Evolutionary conservation across 2,888 invertebrate genomes (phyloP).

Genomic region (Herminia tarsipennalis): DNA sequence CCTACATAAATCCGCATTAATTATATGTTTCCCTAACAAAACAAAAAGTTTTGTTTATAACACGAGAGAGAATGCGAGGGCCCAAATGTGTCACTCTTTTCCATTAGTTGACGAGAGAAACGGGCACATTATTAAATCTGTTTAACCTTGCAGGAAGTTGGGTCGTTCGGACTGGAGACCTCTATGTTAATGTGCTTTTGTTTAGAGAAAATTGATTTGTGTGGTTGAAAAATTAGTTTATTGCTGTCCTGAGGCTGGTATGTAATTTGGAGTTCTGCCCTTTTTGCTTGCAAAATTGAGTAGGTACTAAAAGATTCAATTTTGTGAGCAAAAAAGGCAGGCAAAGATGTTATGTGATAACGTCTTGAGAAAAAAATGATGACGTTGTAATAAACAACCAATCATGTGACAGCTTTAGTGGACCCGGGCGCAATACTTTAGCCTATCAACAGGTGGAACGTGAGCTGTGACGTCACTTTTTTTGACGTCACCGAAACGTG

Average conservation of each 20-base stretch:
- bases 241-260: too few relatives aligned
- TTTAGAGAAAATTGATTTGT: constrained; percentile 20
- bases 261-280: not conserved
- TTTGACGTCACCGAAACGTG: too few relatives aligned
- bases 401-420: too few relatives aligned
- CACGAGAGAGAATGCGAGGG: constrained; percentile 13
- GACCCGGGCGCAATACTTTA: too few relatives aligned
- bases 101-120: constrained; percentile 36
- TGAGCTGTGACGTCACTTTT: too few relatives aligned
- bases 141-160: constrained; percentile 38
- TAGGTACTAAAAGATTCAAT: too few relatives aligned
- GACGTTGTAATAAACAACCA: too few relatives aligned
- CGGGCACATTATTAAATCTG: constrained; percentile 45
- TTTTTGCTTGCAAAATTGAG: too few relatives aligned
- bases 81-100: constrained; percentile 38
- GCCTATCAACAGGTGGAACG: too few relatives aligned
- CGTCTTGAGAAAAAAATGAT: too few relatives aligned
- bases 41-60: constrained; percentile 35
- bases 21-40: constrained; percentile 12
- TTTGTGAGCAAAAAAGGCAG: too few relatives aligned
- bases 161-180: constrained; percentile 11
- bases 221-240: constrained; percentile 14
- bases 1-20: constrained; percentile 14
- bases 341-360: too few relatives aligned
- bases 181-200: constrained; percentile 13